Evolutionary conservation across 2,113 vertebrate species (phyloP), one percentile per base, ranked within the genome.

Genomic region (Seriola aureovittata): DNA sequence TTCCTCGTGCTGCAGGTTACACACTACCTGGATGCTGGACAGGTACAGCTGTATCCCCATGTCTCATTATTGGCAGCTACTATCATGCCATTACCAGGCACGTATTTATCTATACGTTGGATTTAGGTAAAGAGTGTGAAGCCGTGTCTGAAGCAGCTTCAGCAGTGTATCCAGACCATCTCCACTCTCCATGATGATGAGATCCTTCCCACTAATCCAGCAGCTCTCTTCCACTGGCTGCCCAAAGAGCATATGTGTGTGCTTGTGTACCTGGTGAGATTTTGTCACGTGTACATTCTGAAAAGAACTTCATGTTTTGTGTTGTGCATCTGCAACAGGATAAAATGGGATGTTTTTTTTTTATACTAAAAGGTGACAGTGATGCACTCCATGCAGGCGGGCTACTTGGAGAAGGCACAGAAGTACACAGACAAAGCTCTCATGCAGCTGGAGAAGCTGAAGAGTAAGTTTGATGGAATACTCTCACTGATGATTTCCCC

Each of bases 191-290:
- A 98, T 0, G 97, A 98, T 0, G 97, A 98, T 0, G 97, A 99
- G 88, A 98, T 98, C 67, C 93, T 98, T 71, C 97, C 97, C 90
- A 97, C 95, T 89, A 98, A 98, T 90, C 96, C 97, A 0, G 97
- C 97, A 0, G 97, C 98, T 77, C 97, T 98, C 63, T 99, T 98
- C 82, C 97, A 98, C 88, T 99, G 97, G 97, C 94, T 97, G 60
- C 97, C 97, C 71, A 98, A 98, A 86, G 97, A 98, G 76, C 97
- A 98, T 91, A 99, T 98, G 97, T 99, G 97, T 94, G 97, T 98
- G 86, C 96, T 98, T 0, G 97, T 99, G 67, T 98, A 99, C 89
- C 90, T 98, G 96, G 97, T 98, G 91, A 94, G 63, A 52, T 11
- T n/a, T 11, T 75, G 23, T 67, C 36, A 21, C n/a, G 57, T 36